Base-by-base conservation (phyloP, 2,113 vertebrate species). In the Coregonus clupeaformis region DNA sequence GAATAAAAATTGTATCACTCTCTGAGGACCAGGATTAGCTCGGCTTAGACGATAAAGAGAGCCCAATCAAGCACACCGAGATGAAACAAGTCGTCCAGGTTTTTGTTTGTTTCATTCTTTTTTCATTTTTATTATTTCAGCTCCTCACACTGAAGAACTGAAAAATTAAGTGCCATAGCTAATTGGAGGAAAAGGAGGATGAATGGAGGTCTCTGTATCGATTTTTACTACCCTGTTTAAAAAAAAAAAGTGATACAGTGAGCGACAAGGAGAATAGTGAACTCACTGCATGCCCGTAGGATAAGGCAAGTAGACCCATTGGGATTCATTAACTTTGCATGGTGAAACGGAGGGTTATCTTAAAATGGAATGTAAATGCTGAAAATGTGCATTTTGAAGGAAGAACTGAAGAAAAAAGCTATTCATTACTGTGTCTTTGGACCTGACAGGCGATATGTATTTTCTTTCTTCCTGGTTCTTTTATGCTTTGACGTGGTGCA, bases 1-100 rank as follows among this genome's bases (percentile, higher is more conserved):
- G 79, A 85, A 86, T 90, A 68, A 79, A 87, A 87, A 84, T 83
- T 80, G 78, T 88, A 90, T 91, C 89, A 74, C 86, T 84, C 88
- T 86, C 88, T 49, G 69, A 77, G 85, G 86, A 89, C 70, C 45
- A 7, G 75, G 81, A 89, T 90, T 89, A 87, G 77, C 76, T 42
- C 71, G 80, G 73, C 85, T 77, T 14, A 29, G 77, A 80, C 74
- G 71, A 81, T 77, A 82, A 85, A 86, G 79, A 63, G 30, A 83
- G 71, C 75, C 79, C 76, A 89, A 75, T 82, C 70, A 78, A 76
- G 75, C 71, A 84, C 71, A 75, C 76, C 80, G 74, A 86, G 79
- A 89, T 69, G 69, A 87, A 87, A 85, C 59, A 74, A 30, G 71
- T 69, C 76, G 69, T 85, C 49, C 72, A 29, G 57, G n/a, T n/a